phyloP scores from a whole-genome alignment of 2,113 vertebrate genomes.

The Gorilla gorilla region DNA sequence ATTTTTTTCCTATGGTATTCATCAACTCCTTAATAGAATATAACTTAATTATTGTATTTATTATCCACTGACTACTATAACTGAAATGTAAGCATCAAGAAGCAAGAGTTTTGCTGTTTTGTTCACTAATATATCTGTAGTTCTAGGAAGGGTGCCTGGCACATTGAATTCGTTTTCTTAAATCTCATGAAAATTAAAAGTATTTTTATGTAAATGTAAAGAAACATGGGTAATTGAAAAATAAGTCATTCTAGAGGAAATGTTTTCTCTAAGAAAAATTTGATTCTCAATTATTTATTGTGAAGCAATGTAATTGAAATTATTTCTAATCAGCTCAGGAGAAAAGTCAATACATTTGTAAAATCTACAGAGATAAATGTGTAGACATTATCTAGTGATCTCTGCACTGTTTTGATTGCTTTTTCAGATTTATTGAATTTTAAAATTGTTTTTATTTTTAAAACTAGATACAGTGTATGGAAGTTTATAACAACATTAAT shows the following conservation, averaged over 20 bases:
- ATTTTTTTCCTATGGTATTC: not conserved
- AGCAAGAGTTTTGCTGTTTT: not conserved
- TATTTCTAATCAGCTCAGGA: slow-evolving; percentile 63
- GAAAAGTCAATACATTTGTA: slow-evolving; percentile 72
- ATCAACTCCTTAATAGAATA: not conserved
- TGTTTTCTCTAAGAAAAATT: slow-evolving; percentile 50
- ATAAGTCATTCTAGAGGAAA: not conserved
- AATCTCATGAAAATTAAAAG: not conserved
- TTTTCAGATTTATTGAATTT: not conserved
- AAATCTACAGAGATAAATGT: slow-evolving; percentile 62
- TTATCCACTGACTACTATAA: not conserved
- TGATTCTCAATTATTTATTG: slow-evolving; percentile 56
- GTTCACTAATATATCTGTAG: not conserved
- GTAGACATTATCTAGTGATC: not conserved
- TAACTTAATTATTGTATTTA: not conserved
- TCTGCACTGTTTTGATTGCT: not conserved
- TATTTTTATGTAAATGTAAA: not conserved
- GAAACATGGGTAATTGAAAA: not conserved
- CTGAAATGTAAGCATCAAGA: not conserved
- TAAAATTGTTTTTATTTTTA: not conserved
- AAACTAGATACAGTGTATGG: not conserved
- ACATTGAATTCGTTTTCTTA: not conserved
- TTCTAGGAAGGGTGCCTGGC: not conserved
- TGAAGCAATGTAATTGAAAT: slow-evolving; percentile 66
- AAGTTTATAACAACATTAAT: not conserved